Evolutionary conservation across 2,113 vertebrate genomes (phyloP).

Genomic region (Caranx ignobilis): DNA sequence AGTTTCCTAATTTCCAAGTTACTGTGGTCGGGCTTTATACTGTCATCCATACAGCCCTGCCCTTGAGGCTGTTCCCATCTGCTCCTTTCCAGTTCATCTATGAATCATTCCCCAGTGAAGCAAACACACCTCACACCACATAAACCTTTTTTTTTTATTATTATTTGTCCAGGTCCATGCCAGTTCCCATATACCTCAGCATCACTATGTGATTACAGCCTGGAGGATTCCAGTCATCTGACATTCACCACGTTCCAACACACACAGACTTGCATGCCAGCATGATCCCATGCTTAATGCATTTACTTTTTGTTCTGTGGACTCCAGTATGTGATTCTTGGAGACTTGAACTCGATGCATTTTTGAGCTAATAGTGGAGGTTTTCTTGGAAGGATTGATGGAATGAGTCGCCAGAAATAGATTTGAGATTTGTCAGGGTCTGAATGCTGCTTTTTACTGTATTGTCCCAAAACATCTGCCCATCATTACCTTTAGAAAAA

Average conservation of each 20-base stretch:
- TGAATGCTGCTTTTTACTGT: neutral
- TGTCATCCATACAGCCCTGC: constrained; percentile 26
- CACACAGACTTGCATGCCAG: constrained; percentile 47
- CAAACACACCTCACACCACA: constrained; percentile 31
- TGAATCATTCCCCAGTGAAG: constrained; percentile 31
- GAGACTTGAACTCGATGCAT: constrained; percentile 12
- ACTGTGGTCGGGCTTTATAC: constrained; percentile 2
- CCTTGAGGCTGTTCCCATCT: neutral
- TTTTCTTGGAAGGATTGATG: neutral
- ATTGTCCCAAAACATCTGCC: neutral
- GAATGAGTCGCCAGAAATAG: neutral
- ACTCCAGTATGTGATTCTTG: constrained; percentile 35
- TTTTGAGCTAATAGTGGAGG: constrained; percentile 24
- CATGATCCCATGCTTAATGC: constrained; percentile 33
- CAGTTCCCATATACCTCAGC: constrained; percentile 21
- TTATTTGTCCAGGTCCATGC: neutral
- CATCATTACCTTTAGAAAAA: neutral
- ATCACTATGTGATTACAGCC: constrained; percentile 9
- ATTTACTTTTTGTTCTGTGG: constrained; percentile 52
- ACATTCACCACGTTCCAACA: constrained; percentile 46
- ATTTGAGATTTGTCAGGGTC: constrained; percentile 18
- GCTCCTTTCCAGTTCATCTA: constrained; percentile 7
- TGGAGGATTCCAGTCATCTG: constrained; percentile 53
- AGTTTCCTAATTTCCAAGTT: constrained; percentile 24
- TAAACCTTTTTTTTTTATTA: neutral